phyloP scores from a whole-genome alignment of 1,140 invertebrate genomes.

The Vollenhovia emeryi region DNA sequence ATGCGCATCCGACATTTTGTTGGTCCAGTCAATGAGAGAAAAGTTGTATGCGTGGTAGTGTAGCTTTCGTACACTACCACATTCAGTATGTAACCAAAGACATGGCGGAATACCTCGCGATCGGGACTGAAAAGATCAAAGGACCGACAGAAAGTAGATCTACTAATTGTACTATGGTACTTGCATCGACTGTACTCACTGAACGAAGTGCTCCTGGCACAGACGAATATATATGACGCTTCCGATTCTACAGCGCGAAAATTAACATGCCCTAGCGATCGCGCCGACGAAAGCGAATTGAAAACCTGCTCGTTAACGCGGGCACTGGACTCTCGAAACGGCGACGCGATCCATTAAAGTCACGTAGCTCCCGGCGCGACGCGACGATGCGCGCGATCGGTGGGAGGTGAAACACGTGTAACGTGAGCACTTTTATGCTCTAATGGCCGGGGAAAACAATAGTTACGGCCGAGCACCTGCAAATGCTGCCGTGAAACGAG shows the following conservation, averaged over 20 bases:
- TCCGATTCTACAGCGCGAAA: constrained; percentile 47
- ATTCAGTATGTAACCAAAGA: too few species aligned
- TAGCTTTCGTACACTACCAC: too few species aligned
- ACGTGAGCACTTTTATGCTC: constrained; percentile 66
- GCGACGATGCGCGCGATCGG: constrained; percentile 20
- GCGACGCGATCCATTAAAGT: constrained; percentile 6
- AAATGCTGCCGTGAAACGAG: constrained; percentile 15
- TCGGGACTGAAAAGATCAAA: too few species aligned
- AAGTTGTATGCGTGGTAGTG: too few species aligned
- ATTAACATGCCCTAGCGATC: constrained; percentile 21
- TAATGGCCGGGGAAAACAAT: constrained; percentile 68
- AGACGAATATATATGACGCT: background rate
- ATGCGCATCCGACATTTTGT: too few species aligned
- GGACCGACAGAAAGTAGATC: too few species aligned
- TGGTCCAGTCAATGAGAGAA: too few species aligned
- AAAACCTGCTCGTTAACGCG: background rate
- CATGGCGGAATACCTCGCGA: too few species aligned
- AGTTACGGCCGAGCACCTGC: constrained; percentile 61
- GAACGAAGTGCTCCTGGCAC: background rate
- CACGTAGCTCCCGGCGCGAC: background rate
- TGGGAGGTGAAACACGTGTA: constrained; percentile 39
- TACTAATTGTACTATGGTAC: too few species aligned
- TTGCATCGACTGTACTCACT: background rate
- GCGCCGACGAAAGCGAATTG: constrained; percentile 12
- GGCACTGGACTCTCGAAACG: background rate